These are phyloP conservation scores for Drosophila mettleri DNA, from an alignment of 2,888 invertebrate species.

Conservation along the genomic window DNA sequence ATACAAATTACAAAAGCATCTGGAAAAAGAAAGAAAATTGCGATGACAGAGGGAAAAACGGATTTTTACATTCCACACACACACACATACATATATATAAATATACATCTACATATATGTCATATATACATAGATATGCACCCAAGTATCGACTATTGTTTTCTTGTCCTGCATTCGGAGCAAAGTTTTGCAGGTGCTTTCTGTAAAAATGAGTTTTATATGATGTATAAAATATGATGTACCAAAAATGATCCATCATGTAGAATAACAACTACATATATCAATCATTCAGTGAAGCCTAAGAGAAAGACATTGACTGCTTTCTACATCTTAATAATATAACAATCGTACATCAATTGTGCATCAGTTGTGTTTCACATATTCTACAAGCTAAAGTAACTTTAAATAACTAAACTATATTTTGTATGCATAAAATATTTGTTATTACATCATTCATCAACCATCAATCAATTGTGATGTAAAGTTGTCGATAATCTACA, in stretches of 20 bases:
- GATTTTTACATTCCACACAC: constrained; percentile 51
- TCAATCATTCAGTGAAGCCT: not conserved
- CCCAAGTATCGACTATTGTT: constrained; percentile 11
- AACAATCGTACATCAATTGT: not conserved
- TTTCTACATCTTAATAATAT: not conserved
- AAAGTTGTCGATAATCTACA: too few species aligned
- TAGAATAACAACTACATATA: not conserved
- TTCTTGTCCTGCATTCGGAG: constrained; percentile 22
- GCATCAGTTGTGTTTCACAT: not conserved
- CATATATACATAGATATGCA: constrained; percentile 14
- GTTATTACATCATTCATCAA: not conserved
- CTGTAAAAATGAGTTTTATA: not conserved
- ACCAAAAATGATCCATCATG: not conserved
- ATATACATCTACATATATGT: constrained; percentile 12
- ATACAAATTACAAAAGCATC: constrained; percentile 75
- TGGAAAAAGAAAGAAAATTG: constrained; percentile 67
- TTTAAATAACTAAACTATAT: not conserved
- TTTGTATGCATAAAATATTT: not conserved
- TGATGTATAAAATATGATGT: constrained; percentile 4
- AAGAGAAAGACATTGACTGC: too few species aligned
- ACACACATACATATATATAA: constrained; percentile 2
- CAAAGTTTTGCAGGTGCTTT: not conserved
- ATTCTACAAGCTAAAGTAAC: not conserved
- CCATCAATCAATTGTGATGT: not conserved
- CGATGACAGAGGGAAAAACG: constrained; percentile 61